Percentiles rank a stretch among this genome's conserved stretches.
Conservation (phyloP, 1,140 invertebrate genomes). For the Ceratoteleas bidentatus region DNA sequence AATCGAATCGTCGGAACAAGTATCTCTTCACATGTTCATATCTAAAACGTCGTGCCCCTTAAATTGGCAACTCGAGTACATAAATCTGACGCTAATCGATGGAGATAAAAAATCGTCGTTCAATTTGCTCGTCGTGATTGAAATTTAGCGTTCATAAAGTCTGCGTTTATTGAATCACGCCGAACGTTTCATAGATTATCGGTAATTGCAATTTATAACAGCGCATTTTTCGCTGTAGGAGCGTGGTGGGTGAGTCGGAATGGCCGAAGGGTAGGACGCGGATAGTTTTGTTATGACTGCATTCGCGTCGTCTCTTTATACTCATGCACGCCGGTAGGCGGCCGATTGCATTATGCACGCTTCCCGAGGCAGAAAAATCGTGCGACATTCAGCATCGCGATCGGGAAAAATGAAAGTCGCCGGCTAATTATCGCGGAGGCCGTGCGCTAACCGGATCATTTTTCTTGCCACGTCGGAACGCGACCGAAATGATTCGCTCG, state of each 20-base stretch:
- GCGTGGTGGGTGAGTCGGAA: constrained; percentile 40
- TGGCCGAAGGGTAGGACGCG: constrained; percentile 45
- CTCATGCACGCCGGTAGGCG: constrained; percentile 39
- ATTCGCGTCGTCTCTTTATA: constrained; percentile 40
- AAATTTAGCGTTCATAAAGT: constrained; percentile 49
- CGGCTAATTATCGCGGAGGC: no score
- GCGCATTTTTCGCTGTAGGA: constrained; percentile 35
- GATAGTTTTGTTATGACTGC: constrained; percentile 60
- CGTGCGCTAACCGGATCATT: no score
- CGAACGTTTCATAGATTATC: constrained; percentile 40
- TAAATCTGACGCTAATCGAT: constrained; percentile 12
- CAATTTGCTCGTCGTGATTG: constrained; percentile 18
- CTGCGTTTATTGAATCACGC: constrained; percentile 43
- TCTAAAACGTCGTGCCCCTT: not conserved
- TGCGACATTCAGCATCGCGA: no score
- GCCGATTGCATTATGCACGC: no score
- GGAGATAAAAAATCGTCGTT: constrained; percentile 3
- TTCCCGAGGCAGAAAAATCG: no score
- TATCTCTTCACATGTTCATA: not conserved
- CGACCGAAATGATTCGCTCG: no score
- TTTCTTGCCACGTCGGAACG: no score
- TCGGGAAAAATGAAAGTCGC: no score
- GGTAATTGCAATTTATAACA: constrained; percentile 63
- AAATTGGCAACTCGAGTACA: not conserved
- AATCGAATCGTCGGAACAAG: no score